A percentile compares a stretch with the other conserved stretches of the same genome.
Conservation (phyloP, 2,113 vertebrate genomes). For the Aldabrachelys gigantea region DNA sequence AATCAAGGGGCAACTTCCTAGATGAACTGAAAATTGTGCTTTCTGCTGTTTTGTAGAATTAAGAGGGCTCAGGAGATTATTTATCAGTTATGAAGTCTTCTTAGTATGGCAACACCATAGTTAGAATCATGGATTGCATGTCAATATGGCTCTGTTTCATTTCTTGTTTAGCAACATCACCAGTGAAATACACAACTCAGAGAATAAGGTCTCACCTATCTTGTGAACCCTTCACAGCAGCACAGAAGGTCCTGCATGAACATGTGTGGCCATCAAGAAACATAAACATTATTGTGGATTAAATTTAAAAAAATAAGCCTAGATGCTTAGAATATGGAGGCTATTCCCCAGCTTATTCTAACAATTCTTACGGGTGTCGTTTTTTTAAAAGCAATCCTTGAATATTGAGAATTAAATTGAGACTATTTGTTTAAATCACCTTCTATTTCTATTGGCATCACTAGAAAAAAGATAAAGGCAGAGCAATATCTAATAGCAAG, state of each 20-base stretch:
- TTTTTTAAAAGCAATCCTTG: not conserved
- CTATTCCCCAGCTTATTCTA: not conserved
- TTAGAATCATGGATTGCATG: not conserved
- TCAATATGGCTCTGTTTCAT: not conserved
- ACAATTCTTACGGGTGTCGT: not conserved
- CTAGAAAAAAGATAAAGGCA: not conserved
- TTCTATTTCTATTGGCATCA: not conserved
- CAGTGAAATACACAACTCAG: not conserved
- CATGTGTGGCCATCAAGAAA: not conserved
- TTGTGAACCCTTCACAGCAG: not conserved
- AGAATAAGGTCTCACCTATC: not conserved
- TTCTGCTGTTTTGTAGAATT: not conserved
- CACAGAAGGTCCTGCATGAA: not conserved
- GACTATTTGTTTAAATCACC: not conserved
- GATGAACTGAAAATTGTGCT: not conserved
- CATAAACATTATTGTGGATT: not conserved
- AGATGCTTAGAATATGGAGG: not conserved
- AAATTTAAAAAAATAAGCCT: not conserved
- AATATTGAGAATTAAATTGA: not conserved
- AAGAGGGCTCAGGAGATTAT: not conserved
- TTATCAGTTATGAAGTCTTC: not conserved
- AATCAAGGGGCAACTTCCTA: not conserved
- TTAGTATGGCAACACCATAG: not conserved
- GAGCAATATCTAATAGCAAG: not conserved
- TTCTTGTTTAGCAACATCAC: not conserved